Conservation (phyloP, 2,888 invertebrate species). For the Plagodis pulveraria region DNA sequence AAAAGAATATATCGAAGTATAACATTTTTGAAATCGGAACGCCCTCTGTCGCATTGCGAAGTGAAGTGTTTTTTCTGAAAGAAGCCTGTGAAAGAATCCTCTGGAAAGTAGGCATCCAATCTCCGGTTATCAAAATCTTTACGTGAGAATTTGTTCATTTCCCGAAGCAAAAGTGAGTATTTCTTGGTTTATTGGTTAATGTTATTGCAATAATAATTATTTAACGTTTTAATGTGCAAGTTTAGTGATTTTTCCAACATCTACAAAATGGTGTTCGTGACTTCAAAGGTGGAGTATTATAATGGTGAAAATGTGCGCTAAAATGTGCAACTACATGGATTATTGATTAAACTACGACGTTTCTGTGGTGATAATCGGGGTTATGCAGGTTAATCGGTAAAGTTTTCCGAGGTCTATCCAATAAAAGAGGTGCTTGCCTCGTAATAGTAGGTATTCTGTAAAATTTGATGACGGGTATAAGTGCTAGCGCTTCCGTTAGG, state of each 20-base stretch:
- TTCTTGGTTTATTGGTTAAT: slow-evolving; percentile 45
- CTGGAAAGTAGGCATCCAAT: slow-evolving; percentile 82
- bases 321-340: slow-evolving; percentile 58
- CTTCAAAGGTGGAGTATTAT: slow-evolving; percentile 49
- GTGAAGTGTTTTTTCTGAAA: slow-evolving; percentile 67
- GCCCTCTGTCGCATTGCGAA: slow-evolving; percentile 70
- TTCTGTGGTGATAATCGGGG: slow-evolving; percentile 71
- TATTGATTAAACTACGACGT: slow-evolving; percentile 75
- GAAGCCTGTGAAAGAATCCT: slow-evolving; percentile 85
- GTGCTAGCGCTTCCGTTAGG: slow-evolving; percentile 76
- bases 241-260: slow-evolving; percentile 37
- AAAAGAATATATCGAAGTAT: slow-evolving; percentile 25
- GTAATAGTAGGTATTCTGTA: no score
- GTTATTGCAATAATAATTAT: slow-evolving; percentile 33
- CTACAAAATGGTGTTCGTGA: slow-evolving; percentile 57
- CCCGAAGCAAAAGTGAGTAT: slow-evolving; percentile 80
- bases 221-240: slow-evolving; percentile 15
- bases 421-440: not conserved
- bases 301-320: slow-evolving; percentile 57
- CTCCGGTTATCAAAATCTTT: slow-evolving; percentile 84
- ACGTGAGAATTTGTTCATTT: slow-evolving; percentile 80
- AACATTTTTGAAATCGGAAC: slow-evolving; percentile 72
- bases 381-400: slow-evolving; percentile 47
- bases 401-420: slow-evolving; percentile 39
- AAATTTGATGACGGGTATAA: slow-evolving; percentile 78